These are phyloP conservation scores for Pseudotriccus pelzelni DNA, from an alignment of 2,797 vertebrate genomes.

Conservation along the genomic window DNA sequence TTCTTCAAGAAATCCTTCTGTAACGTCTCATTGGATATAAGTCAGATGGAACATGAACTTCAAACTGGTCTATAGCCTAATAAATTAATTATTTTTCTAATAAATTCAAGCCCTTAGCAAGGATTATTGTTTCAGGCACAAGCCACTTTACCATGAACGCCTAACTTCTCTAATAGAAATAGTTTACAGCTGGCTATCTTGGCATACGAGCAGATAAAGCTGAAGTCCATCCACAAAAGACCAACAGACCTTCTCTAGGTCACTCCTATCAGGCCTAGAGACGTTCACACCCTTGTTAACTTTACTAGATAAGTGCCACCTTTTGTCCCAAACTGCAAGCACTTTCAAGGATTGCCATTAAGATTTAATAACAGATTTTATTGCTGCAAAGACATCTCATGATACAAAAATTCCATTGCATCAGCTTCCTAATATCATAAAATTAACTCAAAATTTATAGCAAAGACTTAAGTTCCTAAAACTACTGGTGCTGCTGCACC, in stretches of 20 bases:
- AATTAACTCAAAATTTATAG: not conserved
- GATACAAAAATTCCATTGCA: not conserved
- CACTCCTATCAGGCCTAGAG: not conserved
- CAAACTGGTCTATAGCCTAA: not conserved
- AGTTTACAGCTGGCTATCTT: not conserved
- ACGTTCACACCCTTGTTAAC: not conserved
- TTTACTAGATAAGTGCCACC: not conserved
- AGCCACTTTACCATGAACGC: not conserved
- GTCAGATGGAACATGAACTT: not conserved
- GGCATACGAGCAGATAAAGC: not conserved
- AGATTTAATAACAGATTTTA: not conserved
- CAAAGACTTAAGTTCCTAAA: not conserved
- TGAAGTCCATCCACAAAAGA: not conserved
- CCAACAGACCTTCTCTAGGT: not conserved
- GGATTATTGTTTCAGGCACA: not conserved
- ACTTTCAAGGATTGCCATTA: not conserved
- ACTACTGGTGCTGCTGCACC: not conserved
- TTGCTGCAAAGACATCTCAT: not conserved
- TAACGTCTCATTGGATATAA: not conserved
- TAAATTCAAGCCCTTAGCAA: not conserved
- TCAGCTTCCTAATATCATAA: slow-evolving; percentile 5
- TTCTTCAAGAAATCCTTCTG: not conserved
- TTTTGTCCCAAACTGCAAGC: slow-evolving; percentile 4
- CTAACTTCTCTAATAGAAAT: not conserved
- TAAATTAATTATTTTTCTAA: not conserved